These are phyloP conservation scores for Hylia prasina DNA, from an alignment of 2,113 vertebrate species.

Conservation along the genomic window DNA sequence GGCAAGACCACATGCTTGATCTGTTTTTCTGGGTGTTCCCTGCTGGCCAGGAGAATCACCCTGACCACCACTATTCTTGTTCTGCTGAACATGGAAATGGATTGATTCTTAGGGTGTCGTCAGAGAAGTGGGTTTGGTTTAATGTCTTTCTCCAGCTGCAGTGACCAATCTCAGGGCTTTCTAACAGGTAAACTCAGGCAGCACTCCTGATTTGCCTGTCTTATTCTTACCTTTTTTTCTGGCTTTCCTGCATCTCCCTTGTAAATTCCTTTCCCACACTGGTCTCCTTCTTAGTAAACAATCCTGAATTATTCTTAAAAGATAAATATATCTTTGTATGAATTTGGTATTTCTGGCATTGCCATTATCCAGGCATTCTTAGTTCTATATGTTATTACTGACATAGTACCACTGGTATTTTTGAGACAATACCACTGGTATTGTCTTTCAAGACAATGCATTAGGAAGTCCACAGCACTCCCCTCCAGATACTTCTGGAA, in stretches of 20 bases:
- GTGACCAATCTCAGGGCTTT: neutral
- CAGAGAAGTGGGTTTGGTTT: neutral
- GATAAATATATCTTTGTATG: neutral
- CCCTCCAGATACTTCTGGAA: neutral
- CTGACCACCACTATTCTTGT: neutral
- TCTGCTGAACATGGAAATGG: neutral
- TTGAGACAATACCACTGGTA: neutral
- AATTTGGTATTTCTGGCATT: neutral
- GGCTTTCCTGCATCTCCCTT: neutral
- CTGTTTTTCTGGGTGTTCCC: neutral
- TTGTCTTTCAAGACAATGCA: neutral
- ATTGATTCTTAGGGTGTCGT: neutral
- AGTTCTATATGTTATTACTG: neutral
- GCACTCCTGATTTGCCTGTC: neutral
- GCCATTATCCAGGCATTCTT: neutral
- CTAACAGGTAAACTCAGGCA: neutral
- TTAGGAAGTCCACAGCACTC: fast-evolving
- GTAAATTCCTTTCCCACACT: neutral
- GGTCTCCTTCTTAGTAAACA: neutral
- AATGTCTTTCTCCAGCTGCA: neutral
- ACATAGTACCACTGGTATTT: neutral
- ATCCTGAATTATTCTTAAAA: neutral
- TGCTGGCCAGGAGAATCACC: neutral
- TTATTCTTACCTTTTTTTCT: neutral
- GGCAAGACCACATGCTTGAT: neutral